phyloP scores from a whole-genome alignment of 2,888 invertebrate species.

The Seira musarum region DNA sequence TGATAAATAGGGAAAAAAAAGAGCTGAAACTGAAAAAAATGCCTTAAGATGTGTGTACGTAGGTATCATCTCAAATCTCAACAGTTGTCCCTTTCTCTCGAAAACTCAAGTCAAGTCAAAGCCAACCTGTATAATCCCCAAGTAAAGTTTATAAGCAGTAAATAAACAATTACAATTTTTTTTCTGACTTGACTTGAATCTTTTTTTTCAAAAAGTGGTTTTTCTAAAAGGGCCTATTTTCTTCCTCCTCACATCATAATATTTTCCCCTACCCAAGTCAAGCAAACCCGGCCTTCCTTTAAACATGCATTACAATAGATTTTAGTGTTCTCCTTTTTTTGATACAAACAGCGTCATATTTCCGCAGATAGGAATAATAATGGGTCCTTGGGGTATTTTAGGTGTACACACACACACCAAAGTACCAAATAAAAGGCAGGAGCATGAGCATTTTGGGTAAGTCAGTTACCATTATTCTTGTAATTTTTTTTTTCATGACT shows the following conservation, averaged over 20 bases:
- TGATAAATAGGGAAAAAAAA: constrained; percentile 4
- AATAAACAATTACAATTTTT: constrained; percentile 56
- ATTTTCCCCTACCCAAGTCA: not conserved
- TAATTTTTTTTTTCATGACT: constrained; percentile 47
- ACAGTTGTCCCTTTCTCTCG: not conserved
- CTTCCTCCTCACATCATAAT: constrained; percentile 40
- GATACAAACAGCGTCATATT: constrained; percentile 24
- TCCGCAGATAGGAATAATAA: constrained; percentile 41
- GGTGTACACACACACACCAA: constrained; percentile 17
- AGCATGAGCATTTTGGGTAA: constrained; percentile 23
- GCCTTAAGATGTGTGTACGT: not conserved
- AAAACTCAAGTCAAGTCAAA: constrained; percentile 21
- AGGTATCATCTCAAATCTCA: too few species aligned
- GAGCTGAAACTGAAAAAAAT: constrained; percentile 21
- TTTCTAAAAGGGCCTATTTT: constrained; percentile 28
- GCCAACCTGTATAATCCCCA: constrained; percentile 38
- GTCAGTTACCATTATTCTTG: constrained; percentile 36
- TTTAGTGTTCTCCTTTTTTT: constrained; percentile 31
- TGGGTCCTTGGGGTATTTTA: constrained; percentile 51
- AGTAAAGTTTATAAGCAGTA: constrained; percentile 20
- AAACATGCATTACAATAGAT: constrained; percentile 35
- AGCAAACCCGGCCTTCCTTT: not conserved
- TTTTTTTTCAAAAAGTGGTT: constrained; percentile 34
- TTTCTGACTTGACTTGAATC: constrained; percentile 20
- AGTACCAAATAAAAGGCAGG: constrained; percentile 20